These are phyloP conservation scores for Phrynocephalus vlangalii DNA, from an alignment of 2,797 vertebrate genomes.

Conservation along the genomic window DNA sequence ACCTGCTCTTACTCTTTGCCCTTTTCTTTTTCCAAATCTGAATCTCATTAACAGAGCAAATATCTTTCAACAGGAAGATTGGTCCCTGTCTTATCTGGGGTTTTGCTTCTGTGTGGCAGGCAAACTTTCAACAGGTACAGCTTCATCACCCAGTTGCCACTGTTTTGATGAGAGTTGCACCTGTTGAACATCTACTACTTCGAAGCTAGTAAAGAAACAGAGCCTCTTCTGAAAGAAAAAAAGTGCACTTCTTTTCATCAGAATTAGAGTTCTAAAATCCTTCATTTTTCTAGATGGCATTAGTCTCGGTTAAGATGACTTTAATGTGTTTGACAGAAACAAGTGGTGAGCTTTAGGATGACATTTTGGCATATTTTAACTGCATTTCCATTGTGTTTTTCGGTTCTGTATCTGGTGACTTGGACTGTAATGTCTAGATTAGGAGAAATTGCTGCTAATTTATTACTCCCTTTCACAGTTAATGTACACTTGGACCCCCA, in stretches of 20 bases:
- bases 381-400: background rate
- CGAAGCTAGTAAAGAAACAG: background rate
- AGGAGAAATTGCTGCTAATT: slow-evolving; percentile 1
- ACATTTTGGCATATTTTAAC: background rate
- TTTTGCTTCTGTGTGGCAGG: background rate
- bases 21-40: background rate
- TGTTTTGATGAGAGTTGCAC: background rate
- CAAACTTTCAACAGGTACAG: background rate
- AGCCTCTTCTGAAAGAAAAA: background rate
- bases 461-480: background rate
- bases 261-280: slow-evolving; percentile 9
- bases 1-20: background rate
- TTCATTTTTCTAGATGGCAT: background rate
- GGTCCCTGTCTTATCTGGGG: background rate
- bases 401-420: background rate
- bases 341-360: background rate
- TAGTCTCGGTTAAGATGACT: background rate
- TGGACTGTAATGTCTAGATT: slow-evolving; percentile 1
- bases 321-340: slow-evolving; percentile 1
- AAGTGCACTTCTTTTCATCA: background rate
- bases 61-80: background rate
- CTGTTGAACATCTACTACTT: background rate
- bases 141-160: background rate
- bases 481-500: too few species aligned
- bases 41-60: slow-evolving; percentile 2